These are phyloP conservation scores for Serinus canaria DNA, from an alignment of 2,113 vertebrate species.

Conservation along the genomic window DNA sequence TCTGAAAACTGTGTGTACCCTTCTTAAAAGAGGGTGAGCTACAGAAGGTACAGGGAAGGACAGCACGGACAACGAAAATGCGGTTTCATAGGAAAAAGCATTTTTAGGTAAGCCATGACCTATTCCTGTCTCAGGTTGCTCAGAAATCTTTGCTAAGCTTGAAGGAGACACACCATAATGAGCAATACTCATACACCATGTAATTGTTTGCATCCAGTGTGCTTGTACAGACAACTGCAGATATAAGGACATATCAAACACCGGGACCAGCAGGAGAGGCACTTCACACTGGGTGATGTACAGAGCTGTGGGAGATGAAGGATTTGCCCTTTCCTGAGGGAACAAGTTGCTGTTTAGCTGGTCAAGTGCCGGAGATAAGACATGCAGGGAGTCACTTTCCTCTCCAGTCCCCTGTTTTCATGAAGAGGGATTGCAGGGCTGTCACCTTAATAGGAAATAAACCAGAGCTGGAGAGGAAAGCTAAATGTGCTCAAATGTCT, in stretches of 20 bases:
- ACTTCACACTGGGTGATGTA: background rate
- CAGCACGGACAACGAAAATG: background rate
- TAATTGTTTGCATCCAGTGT: background rate
- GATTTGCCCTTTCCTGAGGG: background rate
- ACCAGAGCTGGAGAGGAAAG: background rate
- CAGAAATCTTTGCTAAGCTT: background rate
- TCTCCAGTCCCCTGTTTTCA: background rate
- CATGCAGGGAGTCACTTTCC: background rate
- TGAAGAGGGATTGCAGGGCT: background rate
- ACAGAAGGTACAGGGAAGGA: background rate
- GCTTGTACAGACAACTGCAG: background rate
- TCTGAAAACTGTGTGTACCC: background rate
- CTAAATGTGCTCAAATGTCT: background rate
- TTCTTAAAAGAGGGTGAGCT: background rate
- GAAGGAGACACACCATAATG: background rate
- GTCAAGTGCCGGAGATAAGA: background rate
- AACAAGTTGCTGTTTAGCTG: background rate
- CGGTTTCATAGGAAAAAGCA: background rate
- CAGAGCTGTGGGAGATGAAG: background rate
- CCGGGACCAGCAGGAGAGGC: background rate
- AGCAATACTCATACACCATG: background rate
- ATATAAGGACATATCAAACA: background rate
- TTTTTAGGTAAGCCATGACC: background rate
- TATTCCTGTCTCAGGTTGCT: background rate
- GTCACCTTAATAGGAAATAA: background rate